Percentiles rank a stretch among this genome's conserved stretches.
These are phyloP conservation scores for Daboia siamensis DNA, from an alignment of 2,113 vertebrate species.

Conservation along the genomic window DNA sequence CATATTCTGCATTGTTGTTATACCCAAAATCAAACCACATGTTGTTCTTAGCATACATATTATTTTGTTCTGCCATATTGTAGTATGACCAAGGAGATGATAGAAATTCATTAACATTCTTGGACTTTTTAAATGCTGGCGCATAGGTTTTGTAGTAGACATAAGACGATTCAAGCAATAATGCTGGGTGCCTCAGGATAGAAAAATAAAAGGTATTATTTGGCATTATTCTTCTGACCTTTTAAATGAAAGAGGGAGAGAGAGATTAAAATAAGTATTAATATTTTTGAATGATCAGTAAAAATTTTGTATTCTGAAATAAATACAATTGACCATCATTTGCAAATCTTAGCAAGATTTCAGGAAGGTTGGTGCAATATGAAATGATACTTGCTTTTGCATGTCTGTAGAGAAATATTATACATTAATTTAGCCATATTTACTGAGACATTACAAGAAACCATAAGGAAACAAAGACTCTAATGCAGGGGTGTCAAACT, in stretches of 20 bases:
- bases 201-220: constrained; percentile 82
- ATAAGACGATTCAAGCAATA: constrained; percentile 84
- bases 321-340: neutral
- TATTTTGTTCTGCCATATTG: neutral
- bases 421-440: neutral
- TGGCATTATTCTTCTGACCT: constrained; percentile 87
- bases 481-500: too few relatives aligned
- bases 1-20: constrained; percentile 51
- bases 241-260: neutral
- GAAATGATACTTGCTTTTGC: neutral
- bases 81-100: constrained; percentile 60
- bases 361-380: neutral
- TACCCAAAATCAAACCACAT: constrained; percentile 89
- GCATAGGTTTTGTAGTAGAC: constrained; percentile 69
- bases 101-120: constrained; percentile 73
- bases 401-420: neutral
- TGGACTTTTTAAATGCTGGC: constrained; percentile 69
- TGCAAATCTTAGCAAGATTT: neutral
- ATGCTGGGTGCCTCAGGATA: constrained; percentile 80
- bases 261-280: neutral
- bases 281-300: neutral
- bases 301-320: neutral
- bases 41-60: constrained; percentile 73
- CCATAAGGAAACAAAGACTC: neutral
- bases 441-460: neutral